Evolutionary conservation across 2,113 vertebrate species (phyloP), one percentile per base, ranked within the genome.

Genomic region (Numida meleagris): DNA sequence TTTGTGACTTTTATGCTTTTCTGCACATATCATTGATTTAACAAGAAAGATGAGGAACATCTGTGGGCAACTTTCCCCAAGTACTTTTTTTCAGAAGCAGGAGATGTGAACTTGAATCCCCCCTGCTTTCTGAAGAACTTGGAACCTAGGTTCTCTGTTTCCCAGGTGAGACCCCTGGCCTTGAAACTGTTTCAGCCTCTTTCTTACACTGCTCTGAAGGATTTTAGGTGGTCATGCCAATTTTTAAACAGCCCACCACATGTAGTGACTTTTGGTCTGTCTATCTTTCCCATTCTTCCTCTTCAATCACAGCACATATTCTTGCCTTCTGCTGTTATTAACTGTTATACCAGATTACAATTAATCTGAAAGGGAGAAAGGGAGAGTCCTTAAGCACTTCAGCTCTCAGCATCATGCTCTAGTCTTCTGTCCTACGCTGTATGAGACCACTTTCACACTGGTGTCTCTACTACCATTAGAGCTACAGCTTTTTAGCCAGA

Each of bases 31-130:
- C 45, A 55, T 80, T 83, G 53, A 58, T 86, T 83, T 91, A 80
- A 90, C 75, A 83, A 73, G 86, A 77, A 77, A 88, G 79, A 88
- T 86, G 88, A 59, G 38, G 63, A 96, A 89, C 92, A 96, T 74
- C 42, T 91, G 93, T 59, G 36, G 58, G 51, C 68, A 90, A 29
- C 88, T 80, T 80, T 40, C 62, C 85, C 40, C 4, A 24, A 36
- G 40, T 27, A n/a, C 34, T 40, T 61, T 68, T 82, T 72, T 82
- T 73, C 2, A 1, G 59, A 76, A 89, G 76, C 27, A 70, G 23
- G 17, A 89, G 42, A 81, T 33, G 13, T 1, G n/a, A 88, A 67
- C 31, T 40, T 33, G 9, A 66, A 46, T 55, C 14, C 46, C 12
- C 25, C 65, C 1, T 1, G 43, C 40, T 50, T 93, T 66, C 53